These are phyloP conservation scores for Rotaria sp. DNA, from an alignment of 2,888 invertebrate genomes.

Conservation along the genomic window DNA sequence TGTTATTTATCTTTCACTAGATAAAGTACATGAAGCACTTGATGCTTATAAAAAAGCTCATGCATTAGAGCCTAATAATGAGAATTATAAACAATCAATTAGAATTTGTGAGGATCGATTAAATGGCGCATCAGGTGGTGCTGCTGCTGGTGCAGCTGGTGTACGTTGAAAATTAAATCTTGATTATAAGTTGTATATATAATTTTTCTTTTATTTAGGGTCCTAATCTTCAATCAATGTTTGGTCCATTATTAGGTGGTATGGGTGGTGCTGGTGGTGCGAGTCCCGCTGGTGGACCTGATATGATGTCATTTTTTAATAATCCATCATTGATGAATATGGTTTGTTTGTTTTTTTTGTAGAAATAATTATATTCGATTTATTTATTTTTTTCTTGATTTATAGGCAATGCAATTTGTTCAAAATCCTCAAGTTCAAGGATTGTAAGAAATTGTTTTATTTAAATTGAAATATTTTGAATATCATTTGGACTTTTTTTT, in stretches of 20 bases:
- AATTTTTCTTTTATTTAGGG: background rate
- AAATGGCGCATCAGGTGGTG: slow-evolving; percentile 40
- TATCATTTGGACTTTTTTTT: background rate
- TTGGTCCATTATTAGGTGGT: background rate
- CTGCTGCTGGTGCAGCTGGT: background rate
- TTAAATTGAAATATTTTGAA: background rate
- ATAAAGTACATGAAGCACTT: slow-evolving; percentile 73
- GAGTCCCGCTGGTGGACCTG: background rate
- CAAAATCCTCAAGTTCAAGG: slow-evolving; percentile 27
- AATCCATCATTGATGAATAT: slow-evolving; percentile 78
- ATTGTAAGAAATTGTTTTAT: background rate
- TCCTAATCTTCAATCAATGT: background rate
- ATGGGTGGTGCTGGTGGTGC: slow-evolving; percentile 7
- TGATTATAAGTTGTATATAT: background rate
- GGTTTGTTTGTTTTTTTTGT: slow-evolving; percentile 47
- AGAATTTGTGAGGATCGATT: slow-evolving; percentile 70
- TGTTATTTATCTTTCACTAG: slow-evolving; percentile 74
- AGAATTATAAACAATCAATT: slow-evolving; percentile 77
- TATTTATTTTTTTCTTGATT: background rate
- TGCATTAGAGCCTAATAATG: slow-evolving; percentile 82
- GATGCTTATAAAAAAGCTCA: slow-evolving; percentile 78
- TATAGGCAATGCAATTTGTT: slow-evolving; percentile 20
- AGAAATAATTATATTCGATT: too few relatives aligned
- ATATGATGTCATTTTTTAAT: slow-evolving; percentile 62
- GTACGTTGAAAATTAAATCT: background rate